Evolutionary conservation across 2,113 vertebrate genomes (phyloP).

Genomic region (Scytalopus superciliaris): DNA sequence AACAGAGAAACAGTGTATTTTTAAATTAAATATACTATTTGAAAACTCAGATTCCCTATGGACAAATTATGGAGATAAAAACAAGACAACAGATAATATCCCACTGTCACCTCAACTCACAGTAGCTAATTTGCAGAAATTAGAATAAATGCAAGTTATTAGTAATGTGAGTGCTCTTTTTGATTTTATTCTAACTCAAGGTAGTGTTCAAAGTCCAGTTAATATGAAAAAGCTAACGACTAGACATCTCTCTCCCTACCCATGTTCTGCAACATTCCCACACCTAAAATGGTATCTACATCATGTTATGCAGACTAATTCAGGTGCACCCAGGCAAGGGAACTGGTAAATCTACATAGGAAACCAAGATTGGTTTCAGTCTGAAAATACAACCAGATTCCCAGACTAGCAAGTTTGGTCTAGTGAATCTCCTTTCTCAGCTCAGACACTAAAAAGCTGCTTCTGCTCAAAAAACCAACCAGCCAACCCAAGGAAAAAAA

Average conservation of each 20-base stretch:
- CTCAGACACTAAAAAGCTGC: background rate
- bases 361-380: background rate
- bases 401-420: background rate
- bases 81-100: background rate
- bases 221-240: background rate
- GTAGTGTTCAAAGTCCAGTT: background rate
- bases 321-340: background rate
- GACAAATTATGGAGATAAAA: background rate
- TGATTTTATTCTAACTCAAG: background rate
- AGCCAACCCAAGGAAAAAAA: background rate
- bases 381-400: background rate
- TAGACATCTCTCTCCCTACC: background rate
- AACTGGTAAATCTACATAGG: background rate
- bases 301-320: background rate
- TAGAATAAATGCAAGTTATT: background rate
- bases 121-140: background rate
- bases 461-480: background rate
- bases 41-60: background rate
- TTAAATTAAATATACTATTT: background rate
- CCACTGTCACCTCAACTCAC: background rate
- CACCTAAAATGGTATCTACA: background rate
- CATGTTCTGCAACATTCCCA: fast-evolving
- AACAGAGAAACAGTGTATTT: background rate
- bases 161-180: background rate
- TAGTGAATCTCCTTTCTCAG: background rate